Conservation (phyloP, 2,797 vertebrate genomes). For the Bovichtus variegatus region DNA sequence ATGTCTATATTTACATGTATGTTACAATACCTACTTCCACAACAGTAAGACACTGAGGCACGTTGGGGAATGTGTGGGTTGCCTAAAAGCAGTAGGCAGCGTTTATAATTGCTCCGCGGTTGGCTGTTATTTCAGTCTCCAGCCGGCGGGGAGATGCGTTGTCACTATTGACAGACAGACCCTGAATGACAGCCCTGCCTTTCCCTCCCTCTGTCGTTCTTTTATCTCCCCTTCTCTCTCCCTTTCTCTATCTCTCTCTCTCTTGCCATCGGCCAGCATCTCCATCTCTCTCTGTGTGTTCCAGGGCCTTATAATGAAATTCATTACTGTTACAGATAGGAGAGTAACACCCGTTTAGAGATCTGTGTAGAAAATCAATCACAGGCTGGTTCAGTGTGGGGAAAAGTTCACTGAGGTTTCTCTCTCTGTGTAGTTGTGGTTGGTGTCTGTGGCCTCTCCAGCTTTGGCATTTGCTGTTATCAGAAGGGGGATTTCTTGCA, state of each 20-base stretch:
- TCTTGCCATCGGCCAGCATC: slow-evolving; percentile 44
- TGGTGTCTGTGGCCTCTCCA: slow-evolving; percentile 50
- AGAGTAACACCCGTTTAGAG: slow-evolving; percentile 76
- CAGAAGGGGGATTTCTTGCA: slow-evolving; percentile 55
- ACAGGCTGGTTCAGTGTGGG: slow-evolving; percentile 56
- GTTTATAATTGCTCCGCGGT: slow-evolving; percentile 65
- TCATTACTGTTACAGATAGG: slow-evolving; percentile 79
- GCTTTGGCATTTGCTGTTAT: slow-evolving; percentile 57
- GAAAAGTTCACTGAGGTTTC: slow-evolving; percentile 68
- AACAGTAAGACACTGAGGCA: slow-evolving; percentile 8
- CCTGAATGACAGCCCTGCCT: slow-evolving; percentile 67
- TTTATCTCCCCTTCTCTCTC: slow-evolving; percentile 23
- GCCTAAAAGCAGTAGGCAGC: slow-evolving; percentile 55
- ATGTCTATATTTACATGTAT: slow-evolving; percentile 57
- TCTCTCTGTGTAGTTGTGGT: slow-evolving; percentile 38
- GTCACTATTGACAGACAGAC: slow-evolving; percentile 72
- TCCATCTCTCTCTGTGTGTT: slow-evolving; percentile 60
- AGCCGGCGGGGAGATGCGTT: slow-evolving; percentile 50
- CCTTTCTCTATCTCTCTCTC: slow-evolving; percentile 6
- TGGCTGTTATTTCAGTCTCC: slow-evolving; percentile 70
- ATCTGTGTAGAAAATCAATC: slow-evolving; percentile 81
- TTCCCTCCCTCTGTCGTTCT: slow-evolving; percentile 40
- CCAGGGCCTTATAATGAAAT: slow-evolving; percentile 77
- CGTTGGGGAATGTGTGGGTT: slow-evolving; percentile 36
- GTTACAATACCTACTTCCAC: slow-evolving; percentile 7